Percentiles rank a stretch among this genome's conserved stretches.
Evolutionary conservation across 2,797 vertebrate genomes (phyloP).

Genomic region (Passerculus sandwichensis): DNA sequence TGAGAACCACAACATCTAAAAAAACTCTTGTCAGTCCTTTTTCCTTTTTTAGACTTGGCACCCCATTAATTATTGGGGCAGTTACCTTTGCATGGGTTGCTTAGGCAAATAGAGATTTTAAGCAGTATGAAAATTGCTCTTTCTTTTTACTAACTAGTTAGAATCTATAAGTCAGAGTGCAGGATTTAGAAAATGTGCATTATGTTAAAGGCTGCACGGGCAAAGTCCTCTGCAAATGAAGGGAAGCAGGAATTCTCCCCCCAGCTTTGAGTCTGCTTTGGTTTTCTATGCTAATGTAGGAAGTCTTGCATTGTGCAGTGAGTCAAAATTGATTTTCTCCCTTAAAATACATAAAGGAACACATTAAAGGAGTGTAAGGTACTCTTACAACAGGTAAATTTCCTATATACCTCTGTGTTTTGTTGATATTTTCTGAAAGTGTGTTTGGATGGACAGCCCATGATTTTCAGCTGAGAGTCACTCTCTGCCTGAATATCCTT

Average conservation of each 20-base stretch:
- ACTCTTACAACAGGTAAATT: neutral
- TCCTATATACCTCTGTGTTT: neutral
- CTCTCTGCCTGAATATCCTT: neutral
- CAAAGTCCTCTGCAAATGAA: neutral
- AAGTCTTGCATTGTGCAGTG: neutral
- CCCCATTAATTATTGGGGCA: neutral
- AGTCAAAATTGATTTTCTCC: neutral
- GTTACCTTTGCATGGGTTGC: neutral
- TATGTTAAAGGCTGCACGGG: conserved; percentile 47
- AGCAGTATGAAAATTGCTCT: neutral
- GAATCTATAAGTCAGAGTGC: neutral
- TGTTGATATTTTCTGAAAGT: neutral
- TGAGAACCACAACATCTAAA: neutral
- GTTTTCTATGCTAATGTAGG: neutral
- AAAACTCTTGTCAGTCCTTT: neutral
- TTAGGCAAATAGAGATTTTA: neutral
- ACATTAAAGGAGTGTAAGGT: neutral
- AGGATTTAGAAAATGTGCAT: conserved; percentile 71
- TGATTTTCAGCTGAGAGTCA: neutral
- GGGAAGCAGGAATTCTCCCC: conserved; percentile 65
- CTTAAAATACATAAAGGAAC: neutral
- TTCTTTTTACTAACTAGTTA: neutral
- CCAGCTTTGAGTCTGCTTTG: conserved; percentile 30
- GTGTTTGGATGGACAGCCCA: neutral
- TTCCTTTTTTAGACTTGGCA: neutral